Base-by-base conservation (phyloP, 1,140 invertebrate species). In the Rhyacophila brunnea region DNA sequence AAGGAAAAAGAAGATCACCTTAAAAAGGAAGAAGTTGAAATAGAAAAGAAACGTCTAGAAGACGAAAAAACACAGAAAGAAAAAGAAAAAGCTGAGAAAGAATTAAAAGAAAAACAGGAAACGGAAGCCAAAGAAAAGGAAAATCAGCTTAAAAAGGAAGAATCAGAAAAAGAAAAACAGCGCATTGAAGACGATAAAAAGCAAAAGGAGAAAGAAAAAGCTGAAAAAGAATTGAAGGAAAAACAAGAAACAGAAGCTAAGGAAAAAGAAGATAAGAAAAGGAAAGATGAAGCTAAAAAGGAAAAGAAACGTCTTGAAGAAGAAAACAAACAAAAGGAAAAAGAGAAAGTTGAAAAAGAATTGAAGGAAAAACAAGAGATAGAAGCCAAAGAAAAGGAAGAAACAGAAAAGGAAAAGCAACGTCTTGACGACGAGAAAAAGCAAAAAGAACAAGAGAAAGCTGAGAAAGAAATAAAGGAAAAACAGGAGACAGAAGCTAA, bases 121-220 rank as follows among this genome's bases (percentile, higher is more conserved):
- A 10, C 11, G 11, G 17, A 58, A n/a, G 34, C 17, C 10, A 48
- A 50, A 23, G 32, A 32, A 7, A 14, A 38, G 35, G 50, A 50
- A 43, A 23, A 54, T 44, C 60, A 56, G 13, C n/a, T 14, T 17
- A 58, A 47, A 10, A 49, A 57, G 57, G 42, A n/a, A 49, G 51
- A 40, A n/a, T 44, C 15, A 15, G 18, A 35, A 38, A 48, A 44
- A 47, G 38, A 47, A 47, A 47, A 28, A 47, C 32, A 19, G 7
- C n/a, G n/a, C n/a, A n/a, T 49, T 23, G 7, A 49, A 50, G 48
- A 58, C 61, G 52, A 61, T 56, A 49, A 17, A 23, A 40, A n/a
- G n/a, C 38, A 43, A 32, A 23, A 51, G 51, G 9, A 32, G 32
- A 9, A 0, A 34, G 47, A 15, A n/a, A 19, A 58, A 57, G 10